Base-by-base conservation (phyloP, 2,888 invertebrate genomes). In the Lingula anatina region DNA sequence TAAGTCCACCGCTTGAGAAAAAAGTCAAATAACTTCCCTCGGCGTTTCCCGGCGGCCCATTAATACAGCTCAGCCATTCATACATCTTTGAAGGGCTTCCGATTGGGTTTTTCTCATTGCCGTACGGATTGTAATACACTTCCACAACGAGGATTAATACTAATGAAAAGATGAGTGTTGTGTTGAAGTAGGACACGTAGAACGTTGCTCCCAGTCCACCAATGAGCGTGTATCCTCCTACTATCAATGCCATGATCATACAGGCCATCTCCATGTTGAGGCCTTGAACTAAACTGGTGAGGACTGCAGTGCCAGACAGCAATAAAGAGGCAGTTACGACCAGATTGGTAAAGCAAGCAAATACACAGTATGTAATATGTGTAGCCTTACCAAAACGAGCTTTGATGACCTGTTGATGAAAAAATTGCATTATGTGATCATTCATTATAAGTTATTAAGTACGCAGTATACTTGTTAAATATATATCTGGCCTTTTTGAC, bases 161-260 rank as follows among this genome's bases (percentile, higher is more conserved):
- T 35, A 74, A 57, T 40, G 67, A 51, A 55, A 70, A 72, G 43
- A 78, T 71, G 48, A 72, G 57, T 43, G 65, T 63, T 4, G 75
- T 73, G 62, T 72, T 76, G 67, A 76, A 71, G 60, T 76, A 77
- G 26, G 75, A 74, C 25, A 77, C 76, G 57, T 77, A 77, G 57
- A 77, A 73, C 1, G 75, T 73, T 9, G 73, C 75, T 0, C n/a
- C n/a, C n/a, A n/a, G n/a, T n/a, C n/a, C n/a, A n/a, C n/a, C n/a
- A n/a, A n/a, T n/a, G n/a, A n/a, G 73, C 73, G 72, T 73, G 54
- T 73, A 74, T 2, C 68, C 62, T 12, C 70, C 71, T n/a, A 72
- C 68, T 0, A 70, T 62, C 3, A 63, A 55, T 1, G 69, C 68
- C 28, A 76, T 62, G 28, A 76, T 48, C 25, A 69, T 61, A 2